phyloP scores from a whole-genome alignment of 2,113 vertebrate genomes.

The Agapornis roseicollis region DNA sequence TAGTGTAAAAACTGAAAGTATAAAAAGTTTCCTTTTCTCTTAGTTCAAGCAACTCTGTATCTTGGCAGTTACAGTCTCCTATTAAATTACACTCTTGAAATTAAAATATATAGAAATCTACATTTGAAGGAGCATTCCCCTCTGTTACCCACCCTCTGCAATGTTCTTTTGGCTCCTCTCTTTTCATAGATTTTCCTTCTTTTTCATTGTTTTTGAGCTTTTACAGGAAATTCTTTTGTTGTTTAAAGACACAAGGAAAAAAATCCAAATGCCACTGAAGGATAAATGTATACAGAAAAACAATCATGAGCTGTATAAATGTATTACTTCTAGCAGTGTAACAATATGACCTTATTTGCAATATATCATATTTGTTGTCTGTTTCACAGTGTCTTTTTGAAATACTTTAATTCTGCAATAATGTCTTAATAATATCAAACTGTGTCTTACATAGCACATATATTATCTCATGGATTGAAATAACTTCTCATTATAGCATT shows the following conservation, averaged over 20 bases:
- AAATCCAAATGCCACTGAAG: background rate
- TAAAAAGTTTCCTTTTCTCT: background rate
- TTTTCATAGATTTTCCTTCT: background rate
- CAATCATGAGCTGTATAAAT: background rate
- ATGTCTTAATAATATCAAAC: background rate
- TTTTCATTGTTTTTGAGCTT: background rate
- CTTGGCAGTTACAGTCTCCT: background rate
- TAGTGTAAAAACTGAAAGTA: background rate
- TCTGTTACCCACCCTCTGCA: background rate
- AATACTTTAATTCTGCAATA: constrained; percentile 45
- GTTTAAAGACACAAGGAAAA: background rate
- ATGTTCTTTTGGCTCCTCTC: background rate
- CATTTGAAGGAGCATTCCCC: background rate
- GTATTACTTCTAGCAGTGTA: background rate
- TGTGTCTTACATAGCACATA: background rate
- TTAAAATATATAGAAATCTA: background rate
- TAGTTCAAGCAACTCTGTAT: background rate
- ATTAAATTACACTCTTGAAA: background rate
- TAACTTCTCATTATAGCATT: constrained; percentile 2
- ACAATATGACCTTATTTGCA: constrained; percentile 23
- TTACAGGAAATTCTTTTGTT: background rate
- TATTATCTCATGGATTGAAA: constrained; percentile 12
- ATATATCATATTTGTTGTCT: background rate
- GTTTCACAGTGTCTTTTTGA: background rate
- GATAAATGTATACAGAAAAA: background rate